These are phyloP conservation scores for Heliconius aoede DNA, from an alignment of 2,888 invertebrate genomes.

Conservation along the genomic window DNA sequence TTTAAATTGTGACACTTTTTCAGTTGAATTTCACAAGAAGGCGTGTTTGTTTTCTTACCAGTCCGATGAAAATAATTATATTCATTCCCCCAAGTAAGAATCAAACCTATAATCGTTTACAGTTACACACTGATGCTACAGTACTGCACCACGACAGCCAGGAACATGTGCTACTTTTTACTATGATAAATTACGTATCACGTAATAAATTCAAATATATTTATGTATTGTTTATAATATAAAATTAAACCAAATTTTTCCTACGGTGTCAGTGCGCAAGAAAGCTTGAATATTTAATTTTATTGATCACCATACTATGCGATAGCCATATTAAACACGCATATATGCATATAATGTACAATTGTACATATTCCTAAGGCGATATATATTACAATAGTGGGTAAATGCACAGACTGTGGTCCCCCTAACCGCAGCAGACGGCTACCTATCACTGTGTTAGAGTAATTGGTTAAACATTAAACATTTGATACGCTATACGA, in stretches of 20 bases:
- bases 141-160: too few species aligned
- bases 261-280: too few species aligned
- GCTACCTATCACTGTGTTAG: constrained; percentile 52
- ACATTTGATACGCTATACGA: constrained; percentile 13
- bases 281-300: too few species aligned
- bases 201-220: background rate
- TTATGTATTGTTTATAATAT: background rate
- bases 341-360: background rate
- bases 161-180: background rate
- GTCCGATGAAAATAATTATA: too few species aligned
- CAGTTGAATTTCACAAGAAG: too few species aligned
- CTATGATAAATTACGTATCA: background rate
- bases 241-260: too few species aligned
- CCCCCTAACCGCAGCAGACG: constrained; percentile 55
- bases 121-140: too few species aligned
- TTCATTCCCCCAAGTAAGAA: too few species aligned
- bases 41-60: too few species aligned
- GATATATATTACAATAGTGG: constrained; percentile 57
- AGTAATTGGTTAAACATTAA: constrained; percentile 56
- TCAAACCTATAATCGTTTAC: too few species aligned
- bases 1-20: background rate
- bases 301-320: background rate
- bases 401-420: constrained; percentile 71
- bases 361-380: background rate
- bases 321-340: background rate